Conservation (phyloP, 2,797 vertebrate species). For the Odontamblyopus lacepedii region DNA sequence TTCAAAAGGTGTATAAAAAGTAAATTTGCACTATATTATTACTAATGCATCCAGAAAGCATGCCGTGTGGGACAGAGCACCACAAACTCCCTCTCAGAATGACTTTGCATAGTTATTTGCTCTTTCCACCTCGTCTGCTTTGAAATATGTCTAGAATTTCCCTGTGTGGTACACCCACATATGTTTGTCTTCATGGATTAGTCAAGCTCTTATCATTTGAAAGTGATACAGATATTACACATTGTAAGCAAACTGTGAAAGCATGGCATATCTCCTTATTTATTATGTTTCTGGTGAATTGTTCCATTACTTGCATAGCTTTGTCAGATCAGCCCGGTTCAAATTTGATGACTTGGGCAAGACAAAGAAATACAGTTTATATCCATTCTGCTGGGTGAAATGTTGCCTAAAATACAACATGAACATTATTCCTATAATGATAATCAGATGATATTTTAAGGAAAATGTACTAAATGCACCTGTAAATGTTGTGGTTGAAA, state of each 20-base stretch:
- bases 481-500: not conserved
- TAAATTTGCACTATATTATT: conserved; percentile 74
- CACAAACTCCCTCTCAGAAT: conserved; percentile 46
- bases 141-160: conserved; percentile 68
- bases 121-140: conserved; percentile 39
- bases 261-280: not conserved
- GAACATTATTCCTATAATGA: not conserved
- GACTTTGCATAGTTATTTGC: conserved; percentile 67
- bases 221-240: not conserved
- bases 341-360: not conserved
- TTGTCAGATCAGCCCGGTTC: not conserved
- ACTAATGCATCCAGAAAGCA: conserved; percentile 69
- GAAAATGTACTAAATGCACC: not conserved
- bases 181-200: conserved; percentile 61
- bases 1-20: conserved; percentile 61
- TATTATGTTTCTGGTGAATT: not conserved
- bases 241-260: not conserved
- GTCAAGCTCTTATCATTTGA: conserved; percentile 40
- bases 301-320: not conserved
- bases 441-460: not conserved
- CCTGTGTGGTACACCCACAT: conserved; percentile 59
- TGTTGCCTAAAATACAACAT: no score
- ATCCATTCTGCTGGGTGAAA: no score
- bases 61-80: conserved; percentile 54
- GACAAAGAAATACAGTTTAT: not conserved